These are phyloP conservation scores for Acyrthosiphon pisum DNA, from an alignment of 1,140 invertebrate genomes.

Conservation along the genomic window DNA sequence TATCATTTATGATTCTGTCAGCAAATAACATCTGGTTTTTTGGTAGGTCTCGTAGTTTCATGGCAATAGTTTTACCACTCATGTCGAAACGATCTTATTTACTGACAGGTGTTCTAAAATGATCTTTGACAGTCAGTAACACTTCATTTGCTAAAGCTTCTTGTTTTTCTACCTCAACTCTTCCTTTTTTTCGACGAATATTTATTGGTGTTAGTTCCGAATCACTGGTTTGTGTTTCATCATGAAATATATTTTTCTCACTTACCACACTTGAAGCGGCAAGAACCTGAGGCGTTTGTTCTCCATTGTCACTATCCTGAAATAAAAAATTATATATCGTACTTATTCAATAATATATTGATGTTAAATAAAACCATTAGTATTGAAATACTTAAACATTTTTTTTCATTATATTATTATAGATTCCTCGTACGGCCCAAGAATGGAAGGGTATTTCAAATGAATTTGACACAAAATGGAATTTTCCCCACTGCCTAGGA, in stretches of 20 bases:
- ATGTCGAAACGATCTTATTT: background rate
- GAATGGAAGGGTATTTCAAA: slow-evolving; percentile 60
- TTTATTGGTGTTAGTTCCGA: background rate
- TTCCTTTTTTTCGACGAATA: background rate
- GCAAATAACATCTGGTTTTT: no score
- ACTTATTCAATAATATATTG: no score
- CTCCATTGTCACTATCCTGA: no score
- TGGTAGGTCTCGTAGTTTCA: no score
- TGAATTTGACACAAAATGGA: slow-evolving; percentile 62
- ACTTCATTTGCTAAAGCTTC: background rate
- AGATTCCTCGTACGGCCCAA: background rate
- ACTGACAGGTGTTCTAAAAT: background rate
- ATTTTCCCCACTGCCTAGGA: slow-evolving; percentile 65
- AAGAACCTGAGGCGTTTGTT: background rate
- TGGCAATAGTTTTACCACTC: no score
- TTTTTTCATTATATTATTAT: background rate
- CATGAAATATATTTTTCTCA: background rate
- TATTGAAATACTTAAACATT: background rate
- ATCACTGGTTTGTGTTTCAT: background rate
- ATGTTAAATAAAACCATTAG: no score
- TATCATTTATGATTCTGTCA: no score
- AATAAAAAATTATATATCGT: no score
- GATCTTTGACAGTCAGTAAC: background rate
- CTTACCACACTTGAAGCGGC: background rate
- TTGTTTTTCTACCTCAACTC: background rate